These are phyloP conservation scores for Ctenopoma multispine DNA, from an alignment of 2,797 vertebrate species.

Conservation along the genomic window DNA sequence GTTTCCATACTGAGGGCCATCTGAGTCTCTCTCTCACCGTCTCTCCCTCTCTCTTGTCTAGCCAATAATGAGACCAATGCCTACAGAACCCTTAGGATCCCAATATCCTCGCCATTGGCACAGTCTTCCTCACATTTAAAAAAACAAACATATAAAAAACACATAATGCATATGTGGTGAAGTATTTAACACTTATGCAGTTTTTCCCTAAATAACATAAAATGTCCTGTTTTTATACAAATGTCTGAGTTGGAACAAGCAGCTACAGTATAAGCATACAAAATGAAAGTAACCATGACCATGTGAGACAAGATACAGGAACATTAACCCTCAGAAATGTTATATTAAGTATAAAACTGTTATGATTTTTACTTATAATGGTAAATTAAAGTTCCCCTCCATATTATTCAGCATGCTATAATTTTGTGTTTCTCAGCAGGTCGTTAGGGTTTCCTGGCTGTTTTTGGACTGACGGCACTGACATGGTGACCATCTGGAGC, in stretches of 20 bases:
- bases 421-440: slow-evolving; percentile 16
- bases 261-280: background rate
- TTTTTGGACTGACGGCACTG: slow-evolving; percentile 27
- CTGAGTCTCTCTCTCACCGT: slow-evolving; percentile 39
- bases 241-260: background rate
- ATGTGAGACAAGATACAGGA: slow-evolving; percentile 6
- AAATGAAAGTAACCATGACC: background rate
- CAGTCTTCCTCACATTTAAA: slow-evolving; percentile 11
- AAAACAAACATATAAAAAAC: slow-evolving; percentile 33
- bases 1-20: slow-evolving; percentile 65
- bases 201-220: background rate
- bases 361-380: background rate
- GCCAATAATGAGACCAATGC: slow-evolving; percentile 44
- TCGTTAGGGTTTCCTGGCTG: slow-evolving; percentile 2
- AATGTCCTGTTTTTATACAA: background rate
- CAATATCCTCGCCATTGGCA: slow-evolving; percentile 1
- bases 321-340: background rate
- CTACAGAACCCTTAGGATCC: slow-evolving; percentile 42
- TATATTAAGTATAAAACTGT: background rate
- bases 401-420: background rate
- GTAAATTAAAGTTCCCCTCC: background rate
- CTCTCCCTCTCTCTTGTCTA: slow-evolving; percentile 40
- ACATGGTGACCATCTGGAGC: slow-evolving; percentile 49
- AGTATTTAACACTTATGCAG: slow-evolving; percentile 5
- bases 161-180: background rate